phyloP scores from a whole-genome alignment of 2,888 invertebrate species.

The Dasypolia templi region DNA sequence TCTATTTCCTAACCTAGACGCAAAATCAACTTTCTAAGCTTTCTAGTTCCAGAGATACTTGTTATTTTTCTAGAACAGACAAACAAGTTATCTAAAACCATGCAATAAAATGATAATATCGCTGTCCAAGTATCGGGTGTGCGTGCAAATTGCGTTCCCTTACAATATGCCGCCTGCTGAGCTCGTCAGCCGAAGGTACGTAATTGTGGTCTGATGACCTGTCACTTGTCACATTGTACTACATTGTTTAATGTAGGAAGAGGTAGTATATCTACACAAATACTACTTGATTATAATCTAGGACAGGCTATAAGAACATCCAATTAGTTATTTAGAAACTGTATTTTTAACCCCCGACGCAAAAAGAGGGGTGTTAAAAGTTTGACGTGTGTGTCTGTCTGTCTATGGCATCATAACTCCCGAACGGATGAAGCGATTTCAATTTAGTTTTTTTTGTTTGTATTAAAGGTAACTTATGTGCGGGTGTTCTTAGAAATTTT shows the following conservation, averaged over 20 bases:
- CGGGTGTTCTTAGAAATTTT: too few species aligned
- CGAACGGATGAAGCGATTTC: too few species aligned
- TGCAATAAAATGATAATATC: slow-evolving; percentile 30
- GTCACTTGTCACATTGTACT: slow-evolving; percentile 6
- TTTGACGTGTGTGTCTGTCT: too few species aligned
- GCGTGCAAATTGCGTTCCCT: slow-evolving; percentile 41
- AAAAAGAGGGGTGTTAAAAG: too few species aligned
- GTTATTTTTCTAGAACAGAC: slow-evolving; percentile 9
- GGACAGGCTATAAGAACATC: neutral
- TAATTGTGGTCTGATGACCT: slow-evolving; percentile 6
- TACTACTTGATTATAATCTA: neutral
- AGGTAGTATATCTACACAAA: neutral
- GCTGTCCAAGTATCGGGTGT: slow-evolving; percentile 29
- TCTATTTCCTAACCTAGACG: neutral
- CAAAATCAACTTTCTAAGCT: neutral
- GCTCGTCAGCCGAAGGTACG: slow-evolving; percentile 9
- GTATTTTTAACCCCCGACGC: too few species aligned
- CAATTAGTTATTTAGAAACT: neutral
- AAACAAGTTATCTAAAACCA: slow-evolving; percentile 3
- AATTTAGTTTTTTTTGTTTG: too few species aligned
- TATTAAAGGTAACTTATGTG: too few species aligned
- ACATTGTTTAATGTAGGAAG: slow-evolving; percentile 10
- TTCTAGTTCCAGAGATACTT: neutral
- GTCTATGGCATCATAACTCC: too few species aligned
- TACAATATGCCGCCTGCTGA: slow-evolving; percentile 62